Conservation (phyloP, 2,888 invertebrate genomes). For the Coelopa pilipes region DNA sequence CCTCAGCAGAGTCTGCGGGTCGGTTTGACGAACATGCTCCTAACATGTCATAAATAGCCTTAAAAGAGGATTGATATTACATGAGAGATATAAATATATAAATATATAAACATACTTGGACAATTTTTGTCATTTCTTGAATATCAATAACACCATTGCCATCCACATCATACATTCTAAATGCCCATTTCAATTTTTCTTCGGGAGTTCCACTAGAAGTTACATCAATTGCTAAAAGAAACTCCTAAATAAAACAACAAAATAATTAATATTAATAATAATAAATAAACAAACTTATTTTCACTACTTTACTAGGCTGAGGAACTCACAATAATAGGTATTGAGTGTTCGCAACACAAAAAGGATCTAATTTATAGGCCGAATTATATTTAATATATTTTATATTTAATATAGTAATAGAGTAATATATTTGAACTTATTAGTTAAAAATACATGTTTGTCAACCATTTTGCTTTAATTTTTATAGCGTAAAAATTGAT, state of each 20-base stretch:
- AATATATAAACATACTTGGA: conserved; percentile 76
- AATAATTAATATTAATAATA: too few species aligned
- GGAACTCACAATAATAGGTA: too few species aligned
- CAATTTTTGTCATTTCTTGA: conserved; percentile 99
- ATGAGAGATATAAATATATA: not conserved
- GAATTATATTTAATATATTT: too few species aligned
- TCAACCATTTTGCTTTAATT: too few species aligned
- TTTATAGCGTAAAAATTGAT: too few species aligned
- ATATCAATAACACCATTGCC: conserved; percentile 98
- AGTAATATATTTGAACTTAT: too few species aligned
- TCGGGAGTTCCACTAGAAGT: conserved; percentile 97
- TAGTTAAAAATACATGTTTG: too few species aligned
- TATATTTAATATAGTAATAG: too few species aligned
- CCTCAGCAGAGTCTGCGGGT: conserved; percentile 95
- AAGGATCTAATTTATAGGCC: too few species aligned
- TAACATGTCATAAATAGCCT: conserved; percentile 99
- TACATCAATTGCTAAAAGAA: conserved; percentile 96
- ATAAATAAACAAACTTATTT: not conserved
- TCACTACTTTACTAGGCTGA: not conserved
- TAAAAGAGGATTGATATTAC: conserved; percentile 20
- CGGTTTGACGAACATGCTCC: conserved; percentile 96
- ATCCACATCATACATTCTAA: conserved; percentile 98
- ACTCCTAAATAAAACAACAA: conserved; percentile 92
- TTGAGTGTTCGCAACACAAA: too few species aligned
- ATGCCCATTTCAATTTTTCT: conserved; percentile 98